Evolutionary conservation across 2,113 vertebrate genomes (phyloP), one percentile per base, ranked within the genome.

Genomic region (Ceyx cyanopectus): DNA sequence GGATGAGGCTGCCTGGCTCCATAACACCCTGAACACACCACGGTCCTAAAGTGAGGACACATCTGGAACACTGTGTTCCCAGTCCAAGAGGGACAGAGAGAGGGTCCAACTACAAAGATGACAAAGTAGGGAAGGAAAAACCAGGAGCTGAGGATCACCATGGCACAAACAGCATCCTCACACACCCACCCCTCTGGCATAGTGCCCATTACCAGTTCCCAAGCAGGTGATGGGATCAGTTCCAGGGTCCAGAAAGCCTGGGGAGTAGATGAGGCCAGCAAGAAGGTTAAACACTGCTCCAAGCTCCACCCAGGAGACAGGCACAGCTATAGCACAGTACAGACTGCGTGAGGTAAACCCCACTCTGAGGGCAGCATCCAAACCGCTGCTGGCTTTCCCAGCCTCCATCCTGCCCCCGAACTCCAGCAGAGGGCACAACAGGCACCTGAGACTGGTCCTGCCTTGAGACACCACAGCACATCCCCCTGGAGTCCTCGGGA

Each of bases 11-110:
- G 17, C 26, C 30, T 40, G 53, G 13, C n/a, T 41, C 43, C 6
- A 3, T 24, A 19, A 21, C 18, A 43, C 3, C 29, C 17, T 1
- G 0, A 41, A 29, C 27, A 54, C 27, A 29, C 53, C 53, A 29
- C 27, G 18, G 16, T 29, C 27, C 53, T 54, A 11, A 30, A 18
- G 53, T 54, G 27, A 29, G 53, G 53, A 26, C 27, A 54, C 53
- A 54, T 29, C 27, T 54, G 27, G 27, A 54, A 27, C 15, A 54
- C 27, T 54, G 27, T 54, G 53, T 18, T 9, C 53, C 53, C 53
- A 54, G 53, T 54, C 17, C 53, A 54, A 54, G 53, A 54, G 53
- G 18, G 53, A 54, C 27, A 51, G 24, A 27, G 50, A 27, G 50
- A 53, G 50, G 15, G 51, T 27, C 24, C 51, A 37, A 37, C 37